A percentile compares a stretch with the other conserved stretches of the same genome.
Conservation (phyloP, 1,140 invertebrate species). For the Trichonephila clavata region DNA sequence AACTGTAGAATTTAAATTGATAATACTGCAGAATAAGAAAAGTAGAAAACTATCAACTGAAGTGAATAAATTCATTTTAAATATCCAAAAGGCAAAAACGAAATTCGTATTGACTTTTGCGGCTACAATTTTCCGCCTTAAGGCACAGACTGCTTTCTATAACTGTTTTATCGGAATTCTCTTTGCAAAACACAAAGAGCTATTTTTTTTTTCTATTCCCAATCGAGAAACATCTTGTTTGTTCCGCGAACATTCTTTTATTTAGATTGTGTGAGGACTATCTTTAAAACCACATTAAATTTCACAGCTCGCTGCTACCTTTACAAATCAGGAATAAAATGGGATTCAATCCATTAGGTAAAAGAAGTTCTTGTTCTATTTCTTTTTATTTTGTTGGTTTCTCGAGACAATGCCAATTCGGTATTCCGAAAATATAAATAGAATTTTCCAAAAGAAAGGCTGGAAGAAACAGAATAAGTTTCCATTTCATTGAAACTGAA, state of each 20-base stretch:
- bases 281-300: slow-evolving; percentile 37
- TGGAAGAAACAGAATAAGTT: slow-evolving; percentile 15
- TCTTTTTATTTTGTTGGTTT: background rate
- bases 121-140: background rate
- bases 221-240: slow-evolving; percentile 10
- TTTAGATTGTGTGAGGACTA: slow-evolving; percentile 11
- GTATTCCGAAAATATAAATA: slow-evolving; percentile 32
- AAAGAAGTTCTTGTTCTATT: background rate
- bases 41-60: background rate
- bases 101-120: background rate
- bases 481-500: slow-evolving; percentile 50
- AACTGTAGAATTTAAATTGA: too few species aligned
- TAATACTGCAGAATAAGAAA: too few species aligned
- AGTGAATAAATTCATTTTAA: slow-evolving; percentile 12
- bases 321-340: background rate
- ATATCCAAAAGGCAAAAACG: background rate
- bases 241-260: background rate
- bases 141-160: background rate
- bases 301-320: slow-evolving; percentile 32
- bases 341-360: slow-evolving; percentile 44
- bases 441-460: background rate
- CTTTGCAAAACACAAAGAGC: background rate
- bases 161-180: slow-evolving; percentile 10
- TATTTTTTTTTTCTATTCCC: background rate
- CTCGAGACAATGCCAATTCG: slow-evolving; percentile 6